Percentiles rank a stretch among this genome's conserved stretches.
These are phyloP conservation scores for Hippocampus comes DNA, from an alignment of 2,113 vertebrate species.

Conservation along the genomic window DNA sequence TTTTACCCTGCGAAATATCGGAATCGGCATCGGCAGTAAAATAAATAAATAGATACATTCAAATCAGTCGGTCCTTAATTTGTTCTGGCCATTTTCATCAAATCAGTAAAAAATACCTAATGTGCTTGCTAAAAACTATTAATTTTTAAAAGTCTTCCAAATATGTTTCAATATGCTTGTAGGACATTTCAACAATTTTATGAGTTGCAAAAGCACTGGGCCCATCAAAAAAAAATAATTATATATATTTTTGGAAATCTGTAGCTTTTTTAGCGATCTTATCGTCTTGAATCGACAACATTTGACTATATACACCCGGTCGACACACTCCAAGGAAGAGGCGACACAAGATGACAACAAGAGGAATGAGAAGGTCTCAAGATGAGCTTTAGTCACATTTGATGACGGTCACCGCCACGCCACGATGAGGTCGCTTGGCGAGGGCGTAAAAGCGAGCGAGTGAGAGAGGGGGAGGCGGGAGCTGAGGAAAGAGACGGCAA, in stretches of 20 bases:
- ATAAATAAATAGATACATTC: too few species aligned
- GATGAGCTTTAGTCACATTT: constrained; percentile 1
- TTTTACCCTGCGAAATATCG: too few species aligned
- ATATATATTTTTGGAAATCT: too few species aligned
- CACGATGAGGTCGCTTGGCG: not conserved
- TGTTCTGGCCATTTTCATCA: too few species aligned
- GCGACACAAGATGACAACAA: not conserved
- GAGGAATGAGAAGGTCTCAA: not conserved
- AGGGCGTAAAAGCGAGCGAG: not conserved
- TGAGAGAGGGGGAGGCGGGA: not conserved
- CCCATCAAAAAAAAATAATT: not conserved
- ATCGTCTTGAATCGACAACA: not conserved
- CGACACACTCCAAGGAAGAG: not conserved
- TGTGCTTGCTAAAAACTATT: too few species aligned
- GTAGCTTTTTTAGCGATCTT: not conserved
- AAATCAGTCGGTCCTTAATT: too few species aligned
- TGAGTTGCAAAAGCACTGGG: not conserved
- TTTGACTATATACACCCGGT: not conserved
- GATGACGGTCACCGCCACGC: not conserved
- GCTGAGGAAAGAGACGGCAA: not conserved
- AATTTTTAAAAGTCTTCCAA: too few species aligned
- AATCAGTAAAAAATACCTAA: too few species aligned
- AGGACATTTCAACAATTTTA: not conserved
- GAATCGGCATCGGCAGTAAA: too few species aligned
- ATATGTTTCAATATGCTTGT: too few species aligned